phyloP scores from a whole-genome alignment of 2,888 invertebrate species.

The Eupithecia dodoneata region DNA sequence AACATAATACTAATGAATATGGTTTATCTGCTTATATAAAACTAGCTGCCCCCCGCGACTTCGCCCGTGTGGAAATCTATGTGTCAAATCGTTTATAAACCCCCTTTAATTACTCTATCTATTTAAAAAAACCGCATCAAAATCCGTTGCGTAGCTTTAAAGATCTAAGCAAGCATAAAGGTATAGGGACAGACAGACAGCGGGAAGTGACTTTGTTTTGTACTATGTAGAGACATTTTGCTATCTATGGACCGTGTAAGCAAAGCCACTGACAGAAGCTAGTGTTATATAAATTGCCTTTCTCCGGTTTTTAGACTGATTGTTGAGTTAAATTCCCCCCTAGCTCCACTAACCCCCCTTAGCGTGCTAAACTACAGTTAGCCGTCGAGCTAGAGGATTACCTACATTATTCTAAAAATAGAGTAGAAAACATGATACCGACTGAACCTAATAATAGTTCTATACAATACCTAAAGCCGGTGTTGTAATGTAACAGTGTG shows the following conservation, averaged over 20 bases:
- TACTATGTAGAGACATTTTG: background rate
- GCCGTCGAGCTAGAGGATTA: slow-evolving; percentile 31
- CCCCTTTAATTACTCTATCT: too few species aligned
- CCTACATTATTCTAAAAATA: slow-evolving; percentile 42
- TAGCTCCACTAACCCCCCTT: slow-evolving; percentile 7
- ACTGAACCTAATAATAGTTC: background rate
- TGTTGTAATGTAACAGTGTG: too few species aligned
- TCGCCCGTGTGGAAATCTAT: too few species aligned
- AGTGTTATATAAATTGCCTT: background rate
- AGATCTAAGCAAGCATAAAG: too few species aligned
- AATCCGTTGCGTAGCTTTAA: too few species aligned
- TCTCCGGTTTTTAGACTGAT: slow-evolving; percentile 13
- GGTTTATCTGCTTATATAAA: too few species aligned
- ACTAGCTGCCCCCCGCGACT: too few species aligned
- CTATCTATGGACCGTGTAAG: background rate
- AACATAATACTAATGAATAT: too few species aligned
- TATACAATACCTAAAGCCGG: background rate
- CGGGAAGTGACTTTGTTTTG: too few species aligned
- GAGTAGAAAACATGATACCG: slow-evolving; percentile 26
- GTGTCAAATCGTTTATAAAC: too few species aligned
- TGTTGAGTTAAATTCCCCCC: slow-evolving; percentile 7
- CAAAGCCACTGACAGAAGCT: background rate
- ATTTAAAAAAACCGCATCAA: too few species aligned
- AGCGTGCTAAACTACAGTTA: slow-evolving; percentile 41
- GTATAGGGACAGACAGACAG: too few species aligned